Evolutionary conservation across 1,140 invertebrate genomes (phyloP), one percentile per base, ranked within the genome.

Genomic region (Zaprionus ornatus): DNA sequence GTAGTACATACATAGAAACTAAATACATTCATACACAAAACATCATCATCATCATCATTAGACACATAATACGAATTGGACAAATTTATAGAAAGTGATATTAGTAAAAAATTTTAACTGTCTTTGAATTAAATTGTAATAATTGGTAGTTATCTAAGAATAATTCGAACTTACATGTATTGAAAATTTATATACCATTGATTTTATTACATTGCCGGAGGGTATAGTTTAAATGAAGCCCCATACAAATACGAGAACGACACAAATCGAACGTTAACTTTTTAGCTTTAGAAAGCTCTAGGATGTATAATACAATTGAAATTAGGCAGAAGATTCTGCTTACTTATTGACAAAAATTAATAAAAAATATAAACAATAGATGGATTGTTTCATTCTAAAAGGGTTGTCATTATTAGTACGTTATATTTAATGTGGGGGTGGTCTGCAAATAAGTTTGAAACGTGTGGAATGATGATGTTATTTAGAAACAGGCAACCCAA

Each of bases 181-280:
- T 79, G 66, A 61, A 76, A 75, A 82, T 82, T 80, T 82, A 68
- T 75, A 77, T 67, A 79, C 66, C 69, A 83, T 77, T 87, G 62
- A 80, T 72, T 88, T 83, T 56, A 70, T 60, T 56, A 73, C 59
- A 74, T 56, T 62, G 57, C 68, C 50, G 57, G 56, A 35, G 59
- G n/a, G 69, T 66, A 42, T 45, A 57, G 4, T 57, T 45, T 25
- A 50, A 69, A 29, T n/a, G 40, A 70, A 68, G 27, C 10, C 12
- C 59, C 56, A 75, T 50, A 54, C 42, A 63, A 57, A 35, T 61
- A 9, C 9, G 10, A 62, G 27, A 78, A 82, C 66, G 82, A 86
- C 76, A 86, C 83, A 87, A 86, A 86, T 87, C 72, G 77, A 86
- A 83, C 84, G 83, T 88, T 87, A 87, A 88, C 83, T 86, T 65